These are phyloP conservation scores for Acridotheres tristis DNA, from an alignment of 2,797 vertebrate genomes.

Conservation along the genomic window DNA sequence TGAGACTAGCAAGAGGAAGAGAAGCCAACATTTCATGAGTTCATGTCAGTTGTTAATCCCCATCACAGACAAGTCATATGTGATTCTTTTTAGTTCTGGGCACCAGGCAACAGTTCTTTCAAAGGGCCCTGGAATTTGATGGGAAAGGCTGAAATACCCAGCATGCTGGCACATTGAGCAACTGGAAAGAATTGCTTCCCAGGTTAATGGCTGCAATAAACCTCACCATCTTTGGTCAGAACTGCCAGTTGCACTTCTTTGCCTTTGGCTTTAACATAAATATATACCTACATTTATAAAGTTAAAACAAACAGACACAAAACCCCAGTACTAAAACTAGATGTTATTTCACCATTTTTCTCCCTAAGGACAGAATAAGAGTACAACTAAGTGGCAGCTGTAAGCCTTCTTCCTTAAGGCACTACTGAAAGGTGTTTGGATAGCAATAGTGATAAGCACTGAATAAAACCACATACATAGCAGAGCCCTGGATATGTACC, in stretches of 20 bases:
- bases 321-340: background rate
- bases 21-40: background rate
- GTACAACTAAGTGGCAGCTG: background rate
- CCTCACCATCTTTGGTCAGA: slow-evolving; percentile 43
- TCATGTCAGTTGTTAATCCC: background rate
- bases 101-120: background rate
- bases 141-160: background rate
- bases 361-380: background rate
- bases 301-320: slow-evolving; percentile 27
- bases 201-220: background rate
- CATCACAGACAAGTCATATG: background rate
- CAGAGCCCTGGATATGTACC: background rate
- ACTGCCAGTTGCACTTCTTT: background rate
- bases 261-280: slow-evolving; percentile 33
- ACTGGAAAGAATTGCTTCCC: background rate
- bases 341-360: background rate
- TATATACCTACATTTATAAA: slow-evolving; percentile 19
- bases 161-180: background rate
- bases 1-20: background rate
- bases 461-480: background rate
- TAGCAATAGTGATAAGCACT: background rate
- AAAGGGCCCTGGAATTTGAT: background rate
- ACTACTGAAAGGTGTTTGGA: background rate
- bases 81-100: background rate
- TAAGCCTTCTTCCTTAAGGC: background rate